A percentile compares a stretch with the other conserved stretches of the same genome.
Conservation (phyloP, 2,113 vertebrate genomes). For the Psophia crepitans region DNA sequence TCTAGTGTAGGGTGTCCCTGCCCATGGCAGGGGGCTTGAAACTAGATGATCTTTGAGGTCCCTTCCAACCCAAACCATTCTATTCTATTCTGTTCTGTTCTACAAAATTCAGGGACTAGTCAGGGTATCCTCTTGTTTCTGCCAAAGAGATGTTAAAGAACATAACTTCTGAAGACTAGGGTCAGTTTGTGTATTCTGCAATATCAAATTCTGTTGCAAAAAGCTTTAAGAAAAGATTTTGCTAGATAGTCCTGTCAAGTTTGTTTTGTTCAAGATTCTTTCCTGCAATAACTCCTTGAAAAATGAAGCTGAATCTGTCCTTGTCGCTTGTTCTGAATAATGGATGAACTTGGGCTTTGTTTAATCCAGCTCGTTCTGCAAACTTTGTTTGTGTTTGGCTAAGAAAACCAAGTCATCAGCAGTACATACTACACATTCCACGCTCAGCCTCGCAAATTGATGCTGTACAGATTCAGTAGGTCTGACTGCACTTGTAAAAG, state of each 20-base stretch:
- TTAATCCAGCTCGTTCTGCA: slow-evolving; percentile 3
- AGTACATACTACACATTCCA: neutral
- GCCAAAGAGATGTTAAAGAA: neutral
- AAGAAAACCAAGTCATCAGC: neutral
- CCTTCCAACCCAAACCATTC: no score
- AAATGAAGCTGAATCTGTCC: neutral
- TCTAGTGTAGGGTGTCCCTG: no score
- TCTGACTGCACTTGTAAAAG: neutral
- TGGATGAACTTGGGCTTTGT: neutral
- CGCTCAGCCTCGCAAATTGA: neutral
- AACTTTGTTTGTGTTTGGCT: neutral
- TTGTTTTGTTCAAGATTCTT: neutral
- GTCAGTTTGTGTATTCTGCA: neutral
- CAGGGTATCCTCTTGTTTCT: neutral
- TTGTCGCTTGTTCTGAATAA: neutral
- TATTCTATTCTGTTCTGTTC: no score
- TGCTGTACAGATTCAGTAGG: neutral
- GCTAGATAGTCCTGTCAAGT: neutral
- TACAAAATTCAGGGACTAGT: neutral
- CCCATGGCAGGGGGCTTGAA: no score
- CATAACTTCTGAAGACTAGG: neutral
- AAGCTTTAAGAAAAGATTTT: neutral
- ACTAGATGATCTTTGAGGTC: no score
- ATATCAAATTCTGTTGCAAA: neutral
- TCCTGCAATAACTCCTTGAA: neutral